Conservation (phyloP, 1,140 invertebrate species). For the Cardiocondyla obscurior region DNA sequence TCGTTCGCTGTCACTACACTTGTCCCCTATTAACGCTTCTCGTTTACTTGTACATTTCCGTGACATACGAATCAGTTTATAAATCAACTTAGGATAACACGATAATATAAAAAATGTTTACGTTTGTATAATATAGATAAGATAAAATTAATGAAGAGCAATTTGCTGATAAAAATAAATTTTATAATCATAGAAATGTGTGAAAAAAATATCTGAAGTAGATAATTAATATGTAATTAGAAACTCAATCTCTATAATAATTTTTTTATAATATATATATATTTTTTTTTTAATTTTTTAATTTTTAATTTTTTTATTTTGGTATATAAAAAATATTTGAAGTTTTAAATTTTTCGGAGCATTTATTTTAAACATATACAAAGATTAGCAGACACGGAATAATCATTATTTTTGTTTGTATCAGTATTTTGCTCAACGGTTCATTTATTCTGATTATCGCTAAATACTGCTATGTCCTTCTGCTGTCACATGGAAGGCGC, state of each 20-base stretch:
- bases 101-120: background rate
- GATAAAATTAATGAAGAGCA: background rate
- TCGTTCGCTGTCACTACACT: background rate
- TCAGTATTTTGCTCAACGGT: background rate
- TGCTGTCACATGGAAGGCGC: constrained; percentile 68
- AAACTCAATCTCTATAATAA: background rate
- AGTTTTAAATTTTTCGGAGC: background rate
- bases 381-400: background rate
- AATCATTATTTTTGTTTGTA: background rate
- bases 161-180: background rate
- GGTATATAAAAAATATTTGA: too few species aligned
- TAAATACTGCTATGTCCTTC: constrained; percentile 46
- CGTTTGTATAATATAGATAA: background rate
- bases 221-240: background rate
- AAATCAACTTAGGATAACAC: background rate
- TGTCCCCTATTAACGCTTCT: constrained; percentile 11
- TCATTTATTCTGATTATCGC: background rate
- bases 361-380: background rate
- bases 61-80: background rate
- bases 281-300: too few species aligned
- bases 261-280: background rate
- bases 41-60: constrained; percentile 11
- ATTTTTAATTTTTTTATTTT: too few species aligned
- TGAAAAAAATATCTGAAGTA: background rate
- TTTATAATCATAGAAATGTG: background rate